These are phyloP conservation scores for Ephestia elutella DNA, from an alignment of 1,140 invertebrate species.

Conservation along the genomic window DNA sequence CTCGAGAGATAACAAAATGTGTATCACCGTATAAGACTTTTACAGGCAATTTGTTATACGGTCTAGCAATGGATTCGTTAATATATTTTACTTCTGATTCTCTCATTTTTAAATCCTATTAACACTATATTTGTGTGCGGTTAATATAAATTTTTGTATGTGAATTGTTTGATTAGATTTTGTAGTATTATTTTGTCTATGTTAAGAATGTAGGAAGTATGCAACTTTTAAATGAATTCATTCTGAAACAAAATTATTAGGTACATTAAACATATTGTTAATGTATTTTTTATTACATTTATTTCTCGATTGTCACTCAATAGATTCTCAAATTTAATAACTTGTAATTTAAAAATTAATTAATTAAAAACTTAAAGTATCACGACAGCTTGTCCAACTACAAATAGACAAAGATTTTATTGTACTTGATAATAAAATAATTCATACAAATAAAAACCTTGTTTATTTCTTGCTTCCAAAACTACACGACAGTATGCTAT, in stretches of 20 bases:
- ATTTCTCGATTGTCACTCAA: no score
- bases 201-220: no score
- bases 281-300: no score
- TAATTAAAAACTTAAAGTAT: no score
- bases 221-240: no score
- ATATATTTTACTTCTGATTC: not conserved
- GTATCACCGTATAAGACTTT: slow-evolving; percentile 6
- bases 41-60: not conserved
- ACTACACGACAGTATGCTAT: slow-evolving; percentile 43
- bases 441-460: slow-evolving; percentile 49
- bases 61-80: not conserved
- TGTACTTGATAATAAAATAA: slow-evolving; percentile 55
- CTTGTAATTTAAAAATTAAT: no score
- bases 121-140: not conserved
- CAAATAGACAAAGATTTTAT: slow-evolving; percentile 44
- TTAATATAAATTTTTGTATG: not conserved
- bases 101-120: not conserved
- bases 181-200: no score
- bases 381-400: slow-evolving; percentile 19
- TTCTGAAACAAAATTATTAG: no score
- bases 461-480: slow-evolving; percentile 39
- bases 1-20: not conserved
- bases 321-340: no score
- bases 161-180: no score
- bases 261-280: no score